phyloP scores from a whole-genome alignment of 2,113 vertebrate species.

The Pluvialis apricaria region DNA sequence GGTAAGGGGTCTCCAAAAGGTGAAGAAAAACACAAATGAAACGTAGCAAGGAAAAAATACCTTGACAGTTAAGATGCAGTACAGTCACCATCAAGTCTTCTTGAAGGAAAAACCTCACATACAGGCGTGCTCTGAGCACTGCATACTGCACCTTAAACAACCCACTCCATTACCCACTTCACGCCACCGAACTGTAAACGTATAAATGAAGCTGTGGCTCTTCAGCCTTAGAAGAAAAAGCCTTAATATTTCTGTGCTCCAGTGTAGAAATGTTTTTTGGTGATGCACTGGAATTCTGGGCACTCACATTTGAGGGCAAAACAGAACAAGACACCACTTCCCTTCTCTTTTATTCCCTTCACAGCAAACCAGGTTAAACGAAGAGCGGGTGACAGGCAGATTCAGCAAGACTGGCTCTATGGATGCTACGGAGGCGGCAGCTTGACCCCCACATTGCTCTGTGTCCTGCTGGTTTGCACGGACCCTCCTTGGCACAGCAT shows the following conservation, averaged over 20 bases:
- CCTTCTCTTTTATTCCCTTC: neutral
- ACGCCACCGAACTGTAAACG: neutral
- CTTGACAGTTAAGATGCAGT: slow-evolving; percentile 76
- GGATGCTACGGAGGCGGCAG: neutral
- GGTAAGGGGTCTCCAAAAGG: slow-evolving; percentile 79
- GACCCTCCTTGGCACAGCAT: neutral
- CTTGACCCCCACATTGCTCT: accelerated
- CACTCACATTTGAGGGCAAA: accelerated
- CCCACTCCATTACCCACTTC: slow-evolving; percentile 48
- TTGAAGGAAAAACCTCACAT: slow-evolving; percentile 53
- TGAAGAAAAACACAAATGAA: slow-evolving; percentile 82
- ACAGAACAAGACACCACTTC: neutral
- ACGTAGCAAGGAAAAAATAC: slow-evolving; percentile 74
- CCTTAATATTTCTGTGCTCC: neutral
- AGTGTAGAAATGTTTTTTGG: neutral
- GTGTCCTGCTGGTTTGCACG: neutral
- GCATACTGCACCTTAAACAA: neutral
- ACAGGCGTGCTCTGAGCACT: neutral
- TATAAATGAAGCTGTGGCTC: neutral
- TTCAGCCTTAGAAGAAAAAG: neutral
- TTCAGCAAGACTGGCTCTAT: accelerated
- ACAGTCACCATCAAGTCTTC: slow-evolving; percentile 53
- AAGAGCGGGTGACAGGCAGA: neutral
- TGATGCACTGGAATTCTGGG: neutral
- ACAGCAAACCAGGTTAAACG: neutral